Base-by-base conservation (phyloP, 1,140 invertebrate species). In the Temnothorax longispinosus region DNA sequence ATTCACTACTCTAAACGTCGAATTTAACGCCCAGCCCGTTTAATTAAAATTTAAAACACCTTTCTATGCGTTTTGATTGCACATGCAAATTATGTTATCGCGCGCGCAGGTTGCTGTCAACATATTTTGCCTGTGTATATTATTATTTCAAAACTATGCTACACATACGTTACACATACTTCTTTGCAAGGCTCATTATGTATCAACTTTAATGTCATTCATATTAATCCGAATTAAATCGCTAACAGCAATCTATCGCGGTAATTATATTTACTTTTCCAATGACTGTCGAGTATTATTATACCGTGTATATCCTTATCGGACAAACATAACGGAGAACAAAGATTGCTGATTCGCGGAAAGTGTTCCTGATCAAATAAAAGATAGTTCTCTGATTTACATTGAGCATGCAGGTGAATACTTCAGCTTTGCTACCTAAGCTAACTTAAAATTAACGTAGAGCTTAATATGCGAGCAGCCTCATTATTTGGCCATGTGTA, bases 11-110 rank as follows among this genome's bases (percentile, higher is more conserved):
- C 44, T 35, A 76, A 76, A 60, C 2, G 15, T 76, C 38, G 18
- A 65, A 78, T 78, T 65, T 78, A 50, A 78, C 27, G 3, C 10
- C 18, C 58, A 44, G 6, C 10, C 15, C 15, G 50, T 65, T 64
- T 78, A 65, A 78, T 78, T 64, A 78, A 78, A 65, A 50, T 65
- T 78, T 78, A 78, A 56, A 78, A 65, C 41, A 65, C 27, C 41
- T 47, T 78, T 44, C 54, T 47, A 35, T 32, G 27, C 27, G 27
- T 65, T 62, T 78, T 78, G 27, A 78, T 75, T 56, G 72, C 52
- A 47, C 15, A 47, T 35, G 27, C 18, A 64, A 77, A 60, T 77
- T 60, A 77, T 4, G 15, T 77, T 64, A 64, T 5, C 27, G 18
- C 18, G 27, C 38, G 64, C 64, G 35, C 18, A 65, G 18, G 38